phyloP scores from a whole-genome alignment of 2,888 invertebrate species.

The Neuroscelio doddi region DNA sequence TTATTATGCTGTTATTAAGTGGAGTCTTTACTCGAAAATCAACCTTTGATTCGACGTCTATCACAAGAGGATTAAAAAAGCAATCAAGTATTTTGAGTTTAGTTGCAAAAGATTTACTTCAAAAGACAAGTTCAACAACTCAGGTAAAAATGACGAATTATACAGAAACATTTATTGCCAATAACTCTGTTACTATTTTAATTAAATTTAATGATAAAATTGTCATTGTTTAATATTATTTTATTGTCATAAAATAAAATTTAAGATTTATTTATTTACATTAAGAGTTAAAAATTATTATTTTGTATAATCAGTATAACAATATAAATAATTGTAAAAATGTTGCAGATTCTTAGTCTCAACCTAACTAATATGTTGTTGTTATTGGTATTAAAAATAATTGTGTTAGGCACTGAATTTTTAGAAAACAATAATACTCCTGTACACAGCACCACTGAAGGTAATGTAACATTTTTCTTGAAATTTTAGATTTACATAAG shows the following conservation, averaged over 20 bases:
- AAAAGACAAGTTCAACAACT: slow-evolving; percentile 79
- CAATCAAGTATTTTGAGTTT: slow-evolving; percentile 73
- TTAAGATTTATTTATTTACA: too few relatives aligned
- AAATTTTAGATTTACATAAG: slow-evolving; percentile 3
- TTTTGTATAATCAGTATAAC: too few relatives aligned
- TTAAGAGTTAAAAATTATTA: too few relatives aligned
- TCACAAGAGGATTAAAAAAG: slow-evolving; percentile 45
- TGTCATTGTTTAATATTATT: too few relatives aligned
- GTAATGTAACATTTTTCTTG: too few relatives aligned
- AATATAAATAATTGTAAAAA: too few relatives aligned
- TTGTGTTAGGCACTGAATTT: slow-evolving; percentile 87
- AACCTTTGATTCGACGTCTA: slow-evolving; percentile 33
- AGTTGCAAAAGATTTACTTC: slow-evolving; percentile 80
- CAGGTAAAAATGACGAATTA: slow-evolving; percentile 77
- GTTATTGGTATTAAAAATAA: slow-evolving; percentile 84
- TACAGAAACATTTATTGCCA: too few relatives aligned
- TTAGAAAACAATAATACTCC: slow-evolving; percentile 75
- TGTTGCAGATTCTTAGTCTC: slow-evolving; percentile 81
- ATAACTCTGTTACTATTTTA: too few relatives aligned
- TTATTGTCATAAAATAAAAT: too few relatives aligned
- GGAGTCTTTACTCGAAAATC: slow-evolving; percentile 48
- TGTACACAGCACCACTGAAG: slow-evolving; percentile 77
- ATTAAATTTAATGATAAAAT: too few relatives aligned
- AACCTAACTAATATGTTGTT: slow-evolving; percentile 88
- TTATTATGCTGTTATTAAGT: slow-evolving; percentile 39